Conservation (phyloP, 1,140 invertebrate genomes). For the Pogonognathellus flavescens region DNA sequence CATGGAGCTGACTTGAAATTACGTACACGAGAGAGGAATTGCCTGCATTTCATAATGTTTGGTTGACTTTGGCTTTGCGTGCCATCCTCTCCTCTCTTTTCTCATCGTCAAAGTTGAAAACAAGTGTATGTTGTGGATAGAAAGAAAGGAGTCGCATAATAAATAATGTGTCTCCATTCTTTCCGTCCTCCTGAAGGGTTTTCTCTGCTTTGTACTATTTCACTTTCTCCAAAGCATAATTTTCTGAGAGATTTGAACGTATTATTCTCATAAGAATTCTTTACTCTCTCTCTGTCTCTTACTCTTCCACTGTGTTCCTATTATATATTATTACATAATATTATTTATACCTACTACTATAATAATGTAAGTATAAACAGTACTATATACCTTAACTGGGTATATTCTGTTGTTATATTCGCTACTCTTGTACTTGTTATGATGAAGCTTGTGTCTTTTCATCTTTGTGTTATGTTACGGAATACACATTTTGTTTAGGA, state of each 20-base stretch:
- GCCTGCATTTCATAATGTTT: not conserved
- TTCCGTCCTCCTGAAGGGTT: not conserved
- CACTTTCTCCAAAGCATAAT: not conserved
- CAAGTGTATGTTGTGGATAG: conserved; percentile 1
- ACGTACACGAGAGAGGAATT: not conserved
- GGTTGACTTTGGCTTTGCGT: conserved; percentile 34
- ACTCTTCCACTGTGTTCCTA: not conserved
- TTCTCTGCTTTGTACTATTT: not conserved
- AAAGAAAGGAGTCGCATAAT: conserved; percentile 21
- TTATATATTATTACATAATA: no score
- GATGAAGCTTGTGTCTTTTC: no score
- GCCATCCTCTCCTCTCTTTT: conserved; percentile 23
- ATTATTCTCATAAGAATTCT: no score
- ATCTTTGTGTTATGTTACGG: no score
- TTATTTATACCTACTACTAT: no score
- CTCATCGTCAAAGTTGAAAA: conserved; percentile 39
- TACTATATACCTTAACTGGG: no score
- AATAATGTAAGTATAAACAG: no score
- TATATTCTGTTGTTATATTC: no score
- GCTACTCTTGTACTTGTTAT: no score
- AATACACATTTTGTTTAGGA: no score
- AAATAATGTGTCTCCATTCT: conserved; percentile 36
- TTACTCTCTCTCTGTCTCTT: not conserved
- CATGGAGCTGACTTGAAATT: not conserved
- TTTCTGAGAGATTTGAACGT: not conserved